Percentiles rank a stretch among this genome's conserved stretches.
Evolutionary conservation across 2,888 invertebrate genomes (phyloP).

Genomic region (Ganaspis brasiliensis): DNA sequence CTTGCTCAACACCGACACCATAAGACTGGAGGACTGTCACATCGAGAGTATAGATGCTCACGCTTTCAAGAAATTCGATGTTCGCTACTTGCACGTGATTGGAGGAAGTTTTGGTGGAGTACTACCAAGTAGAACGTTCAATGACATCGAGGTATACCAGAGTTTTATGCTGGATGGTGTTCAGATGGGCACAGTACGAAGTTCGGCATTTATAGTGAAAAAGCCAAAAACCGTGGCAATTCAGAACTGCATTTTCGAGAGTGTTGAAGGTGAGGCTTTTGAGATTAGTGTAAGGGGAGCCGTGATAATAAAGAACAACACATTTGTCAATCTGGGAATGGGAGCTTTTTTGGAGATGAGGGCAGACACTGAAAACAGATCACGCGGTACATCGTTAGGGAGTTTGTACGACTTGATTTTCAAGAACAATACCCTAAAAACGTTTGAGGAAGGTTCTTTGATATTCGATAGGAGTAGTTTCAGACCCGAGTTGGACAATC

Average conservation of each 20-base stretch:
- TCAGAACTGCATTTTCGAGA: constrained; percentile 83
- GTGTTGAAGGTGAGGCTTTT: constrained; percentile 86
- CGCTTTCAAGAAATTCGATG: constrained; percentile 90
- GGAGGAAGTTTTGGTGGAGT: constrained; percentile 83
- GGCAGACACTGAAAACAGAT: constrained; percentile 80
- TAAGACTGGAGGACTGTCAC: constrained; percentile 84
- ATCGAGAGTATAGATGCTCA: constrained; percentile 86
- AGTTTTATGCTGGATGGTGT: constrained; percentile 86
- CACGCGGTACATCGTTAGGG: constrained; percentile 78
- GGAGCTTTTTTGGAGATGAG: constrained; percentile 85
- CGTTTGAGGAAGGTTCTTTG: constrained; percentile 83
- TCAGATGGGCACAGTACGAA: constrained; percentile 84
- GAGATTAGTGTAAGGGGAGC: constrained; percentile 84
- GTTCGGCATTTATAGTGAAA: constrained; percentile 87
- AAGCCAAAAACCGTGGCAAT: constrained; percentile 85
- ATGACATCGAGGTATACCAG: constrained; percentile 87
- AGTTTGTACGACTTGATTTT: constrained; percentile 82
- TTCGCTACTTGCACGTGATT: constrained; percentile 85
- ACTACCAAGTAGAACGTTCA: constrained; percentile 87
- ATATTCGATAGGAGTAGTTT: constrained; percentile 83
- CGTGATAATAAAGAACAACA: constrained; percentile 86
- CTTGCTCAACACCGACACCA: constrained; percentile 84
- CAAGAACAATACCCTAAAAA: constrained; percentile 85
- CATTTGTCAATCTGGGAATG: constrained; percentile 82
- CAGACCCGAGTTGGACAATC: constrained; percentile 82